Conservation (phyloP, 2,888 invertebrate species). For the Lithophane leautieri region DNA sequence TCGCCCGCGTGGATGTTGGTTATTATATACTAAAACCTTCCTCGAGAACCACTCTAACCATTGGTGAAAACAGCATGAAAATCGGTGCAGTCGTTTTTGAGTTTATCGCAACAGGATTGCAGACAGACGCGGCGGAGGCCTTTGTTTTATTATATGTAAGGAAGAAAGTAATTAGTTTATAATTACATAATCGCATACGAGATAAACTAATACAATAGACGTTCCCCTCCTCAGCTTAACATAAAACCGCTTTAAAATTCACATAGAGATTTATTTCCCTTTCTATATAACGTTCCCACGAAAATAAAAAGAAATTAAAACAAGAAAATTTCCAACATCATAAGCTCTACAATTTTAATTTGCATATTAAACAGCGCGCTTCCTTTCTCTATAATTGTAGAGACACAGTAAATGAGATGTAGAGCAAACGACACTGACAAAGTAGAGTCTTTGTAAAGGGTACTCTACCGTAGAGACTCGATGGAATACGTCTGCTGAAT, state of each 20-base stretch:
- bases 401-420: constrained; percentile 65
- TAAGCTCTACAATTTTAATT: constrained; percentile 69
- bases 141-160: too few species aligned
- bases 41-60: too few species aligned
- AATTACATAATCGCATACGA: neutral
- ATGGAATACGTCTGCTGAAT: constrained; percentile 64
- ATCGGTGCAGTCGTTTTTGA: too few species aligned
- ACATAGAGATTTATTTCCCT: neutral
- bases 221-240: neutral
- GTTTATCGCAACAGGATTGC: too few species aligned
- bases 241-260: neutral
- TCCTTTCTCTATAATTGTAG: constrained; percentile 68
- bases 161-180: neutral
- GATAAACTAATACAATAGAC: too few species aligned
- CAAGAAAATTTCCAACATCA: constrained; percentile 44
- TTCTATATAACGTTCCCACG: neutral
- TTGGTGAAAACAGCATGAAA: too few species aligned
- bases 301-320: constrained; percentile 23
- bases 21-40: too few species aligned
- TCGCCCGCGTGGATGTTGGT: too few species aligned
- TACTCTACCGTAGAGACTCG: constrained; percentile 45
- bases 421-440: constrained; percentile 66
- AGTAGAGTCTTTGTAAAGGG: constrained; percentile 61
- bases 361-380: constrained; percentile 68
- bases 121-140: too few species aligned